Evolutionary conservation across 1,140 invertebrate species (phyloP).

Genomic region (Magallana gigas): DNA sequence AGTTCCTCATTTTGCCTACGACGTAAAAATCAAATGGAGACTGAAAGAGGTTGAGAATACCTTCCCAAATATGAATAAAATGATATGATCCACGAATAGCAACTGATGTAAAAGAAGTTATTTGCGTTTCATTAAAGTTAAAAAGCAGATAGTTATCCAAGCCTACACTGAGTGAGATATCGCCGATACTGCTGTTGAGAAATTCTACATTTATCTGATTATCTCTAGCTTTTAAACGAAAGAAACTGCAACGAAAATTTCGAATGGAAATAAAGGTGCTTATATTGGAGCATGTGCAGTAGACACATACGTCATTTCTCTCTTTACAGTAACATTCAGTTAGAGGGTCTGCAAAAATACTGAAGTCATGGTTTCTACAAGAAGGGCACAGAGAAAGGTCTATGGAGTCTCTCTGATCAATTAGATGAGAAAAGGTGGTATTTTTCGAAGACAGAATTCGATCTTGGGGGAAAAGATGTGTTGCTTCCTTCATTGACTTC

Average conservation of each 20-base stretch:
- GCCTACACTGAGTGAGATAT: not conserved
- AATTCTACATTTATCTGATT: not conserved
- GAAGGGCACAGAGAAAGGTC: not conserved
- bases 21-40: not conserved
- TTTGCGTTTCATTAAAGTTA: not conserved
- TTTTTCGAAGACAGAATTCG: not conserved
- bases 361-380: not conserved
- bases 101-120: not conserved
- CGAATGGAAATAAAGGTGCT: not conserved
- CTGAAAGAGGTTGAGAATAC: not conserved
- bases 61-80: not conserved
- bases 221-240: not conserved
- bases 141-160: not conserved
- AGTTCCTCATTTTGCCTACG: not conserved
- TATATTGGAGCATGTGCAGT: not conserved
- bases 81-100: not conserved
- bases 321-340: not conserved
- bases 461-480: not conserved
- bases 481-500: not conserved
- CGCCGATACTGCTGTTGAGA: not conserved
- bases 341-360: not conserved
- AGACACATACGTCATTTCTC: not conserved
- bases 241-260: not conserved
- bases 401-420: not conserved
- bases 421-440: not conserved